Conservation (phyloP, 2,113 vertebrate genomes). For the Ciconia maguari region DNA sequence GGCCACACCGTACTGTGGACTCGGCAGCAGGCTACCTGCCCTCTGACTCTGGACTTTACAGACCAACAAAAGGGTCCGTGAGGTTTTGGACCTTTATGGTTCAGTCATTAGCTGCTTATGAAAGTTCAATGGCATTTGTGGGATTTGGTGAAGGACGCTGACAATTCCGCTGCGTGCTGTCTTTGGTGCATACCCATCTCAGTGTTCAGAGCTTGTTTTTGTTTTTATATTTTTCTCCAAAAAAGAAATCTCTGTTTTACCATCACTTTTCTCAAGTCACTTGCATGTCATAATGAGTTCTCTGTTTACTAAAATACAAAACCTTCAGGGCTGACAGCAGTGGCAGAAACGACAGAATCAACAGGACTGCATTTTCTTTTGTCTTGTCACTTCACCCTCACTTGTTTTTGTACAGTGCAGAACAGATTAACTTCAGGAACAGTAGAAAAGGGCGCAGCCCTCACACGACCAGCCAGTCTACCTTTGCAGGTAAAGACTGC, state of each 20-base stretch:
- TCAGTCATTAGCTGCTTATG: neutral
- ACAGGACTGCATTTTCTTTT: constrained; percentile 7
- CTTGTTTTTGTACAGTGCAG: neutral
- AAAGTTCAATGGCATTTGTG: neutral
- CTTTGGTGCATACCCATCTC: neutral
- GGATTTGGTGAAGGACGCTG: neutral
- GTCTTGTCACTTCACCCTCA: neutral
- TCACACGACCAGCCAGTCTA: neutral
- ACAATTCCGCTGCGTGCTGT: neutral
- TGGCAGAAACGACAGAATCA: constrained; percentile 13
- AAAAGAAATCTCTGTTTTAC: neutral
- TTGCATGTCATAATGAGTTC: neutral
- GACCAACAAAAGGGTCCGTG: neutral
- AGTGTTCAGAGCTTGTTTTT: neutral
- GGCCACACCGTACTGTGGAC: neutral
- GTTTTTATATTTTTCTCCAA: neutral
- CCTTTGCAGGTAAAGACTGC: neutral
- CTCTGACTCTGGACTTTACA: neutral
- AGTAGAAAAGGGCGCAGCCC: neutral
- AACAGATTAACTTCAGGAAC: neutral
- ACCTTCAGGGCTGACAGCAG: constrained; percentile 15
- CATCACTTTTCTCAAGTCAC: neutral
- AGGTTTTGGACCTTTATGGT: neutral
- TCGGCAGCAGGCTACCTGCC: neutral
- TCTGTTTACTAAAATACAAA: constrained; percentile 10